phyloP scores from a whole-genome alignment of 2,888 invertebrate genomes.

The Drosophila suboccidentalis region DNA sequence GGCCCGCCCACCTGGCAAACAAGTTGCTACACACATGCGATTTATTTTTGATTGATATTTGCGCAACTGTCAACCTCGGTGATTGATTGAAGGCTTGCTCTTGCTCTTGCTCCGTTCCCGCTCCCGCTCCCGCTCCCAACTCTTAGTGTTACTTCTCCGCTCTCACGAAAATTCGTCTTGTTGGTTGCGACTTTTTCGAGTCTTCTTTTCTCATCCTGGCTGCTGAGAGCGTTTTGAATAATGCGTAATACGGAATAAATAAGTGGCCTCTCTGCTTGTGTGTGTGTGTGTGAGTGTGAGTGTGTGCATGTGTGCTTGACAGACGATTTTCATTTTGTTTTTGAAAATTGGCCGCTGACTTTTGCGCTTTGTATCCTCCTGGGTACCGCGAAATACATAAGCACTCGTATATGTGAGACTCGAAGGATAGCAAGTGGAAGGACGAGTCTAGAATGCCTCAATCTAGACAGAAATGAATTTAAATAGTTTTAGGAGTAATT shows the following conservation, averaged over 20 bases:
- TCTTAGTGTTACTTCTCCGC: neutral
- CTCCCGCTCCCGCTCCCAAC: neutral
- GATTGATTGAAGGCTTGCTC: slow-evolving; percentile 75
- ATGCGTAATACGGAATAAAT: slow-evolving; percentile 78
- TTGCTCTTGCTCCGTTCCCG: no score
- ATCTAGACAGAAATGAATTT: neutral
- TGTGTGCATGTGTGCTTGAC: slow-evolving; percentile 62
- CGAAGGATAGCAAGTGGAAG: neutral
- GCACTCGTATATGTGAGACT: neutral
- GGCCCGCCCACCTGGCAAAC: slow-evolving; percentile 73
- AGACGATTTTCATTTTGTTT: slow-evolving; percentile 79
- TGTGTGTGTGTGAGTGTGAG: slow-evolving; percentile 18
- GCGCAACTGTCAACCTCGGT: slow-evolving; percentile 79
- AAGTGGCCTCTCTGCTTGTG: slow-evolving; percentile 57
- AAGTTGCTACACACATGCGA: slow-evolving; percentile 76
- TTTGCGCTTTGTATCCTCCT: slow-evolving; percentile 33
- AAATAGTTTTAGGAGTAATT: neutral
- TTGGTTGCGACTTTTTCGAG: slow-evolving; percentile 10
- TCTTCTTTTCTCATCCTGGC: slow-evolving; percentile 11
- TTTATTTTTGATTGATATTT: slow-evolving; percentile 80
- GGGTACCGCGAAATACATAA: slow-evolving; percentile 21
- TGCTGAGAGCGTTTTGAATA: slow-evolving; percentile 62
- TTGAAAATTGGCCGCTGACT: slow-evolving; percentile 63
- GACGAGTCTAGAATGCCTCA: neutral
- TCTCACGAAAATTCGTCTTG: neutral